These are phyloP conservation scores for Atherinosoma microstoma DNA, from an alignment of 2,797 vertebrate genomes.

Conservation along the genomic window DNA sequence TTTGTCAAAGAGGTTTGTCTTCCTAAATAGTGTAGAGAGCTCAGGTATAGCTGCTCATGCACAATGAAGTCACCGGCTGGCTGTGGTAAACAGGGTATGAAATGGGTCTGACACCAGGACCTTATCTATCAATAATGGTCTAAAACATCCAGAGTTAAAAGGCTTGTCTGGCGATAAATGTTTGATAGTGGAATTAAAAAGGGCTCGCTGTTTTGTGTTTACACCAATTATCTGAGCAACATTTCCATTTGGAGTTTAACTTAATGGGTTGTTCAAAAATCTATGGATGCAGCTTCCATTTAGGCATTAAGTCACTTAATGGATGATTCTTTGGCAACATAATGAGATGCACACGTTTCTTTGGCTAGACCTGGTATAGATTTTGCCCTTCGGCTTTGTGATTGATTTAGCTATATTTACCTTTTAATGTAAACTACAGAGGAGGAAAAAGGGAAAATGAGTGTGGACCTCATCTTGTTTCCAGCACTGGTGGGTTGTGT, in stretches of 20 bases:
- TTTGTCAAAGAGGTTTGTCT: conserved; percentile 7
- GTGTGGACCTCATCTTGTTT: conserved; percentile 3
- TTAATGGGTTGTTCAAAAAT: conserved; percentile 64
- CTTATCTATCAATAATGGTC: conserved; percentile 49
- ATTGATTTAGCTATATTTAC: conserved; percentile 62
- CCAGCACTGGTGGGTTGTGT: not conserved
- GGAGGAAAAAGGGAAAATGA: conserved; percentile 6
- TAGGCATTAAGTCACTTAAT: conserved; percentile 54
- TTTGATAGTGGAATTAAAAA: conserved; percentile 37
- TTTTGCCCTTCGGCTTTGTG: conserved; percentile 43
- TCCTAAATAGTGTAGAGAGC: conserved; percentile 7
- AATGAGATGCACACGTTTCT: conserved; percentile 52
- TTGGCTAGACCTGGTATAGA: conserved; percentile 54
- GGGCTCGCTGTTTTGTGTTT: conserved; percentile 27
- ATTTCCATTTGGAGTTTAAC: conserved; percentile 59
- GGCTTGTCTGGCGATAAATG: conserved; percentile 25
- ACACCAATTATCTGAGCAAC: conserved; percentile 55
- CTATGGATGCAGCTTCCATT: conserved; percentile 59
- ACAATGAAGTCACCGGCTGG: conserved; percentile 6
- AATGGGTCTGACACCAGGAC: conserved; percentile 48
- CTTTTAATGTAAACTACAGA: conserved; percentile 43
- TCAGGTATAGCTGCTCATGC: not conserved
- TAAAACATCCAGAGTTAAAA: conserved; percentile 46
- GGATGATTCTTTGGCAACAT: conserved; percentile 47
- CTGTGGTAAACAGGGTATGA: conserved; percentile 26